Base-by-base conservation (phyloP, 2,113 vertebrate genomes). In the Nanorana parkeri region DNA sequence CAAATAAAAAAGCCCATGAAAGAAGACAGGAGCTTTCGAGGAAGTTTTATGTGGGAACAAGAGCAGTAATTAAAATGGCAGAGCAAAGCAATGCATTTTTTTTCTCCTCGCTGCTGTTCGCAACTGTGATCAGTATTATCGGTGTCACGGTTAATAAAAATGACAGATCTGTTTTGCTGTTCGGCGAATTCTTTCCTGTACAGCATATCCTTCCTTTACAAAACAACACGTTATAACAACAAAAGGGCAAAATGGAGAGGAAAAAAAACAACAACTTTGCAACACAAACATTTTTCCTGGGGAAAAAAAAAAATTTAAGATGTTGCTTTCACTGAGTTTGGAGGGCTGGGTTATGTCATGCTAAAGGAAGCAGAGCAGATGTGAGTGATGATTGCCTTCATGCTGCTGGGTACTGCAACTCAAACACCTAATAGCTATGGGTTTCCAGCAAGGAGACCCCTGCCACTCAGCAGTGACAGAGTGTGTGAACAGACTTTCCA, bases 121-220 rank as follows among this genome's bases (percentile, higher is more conserved):
- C 86, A 83, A 85, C 56, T 88, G 87, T 85, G 89, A 92, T 92
- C 87, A 87, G 85, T 83, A 89, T 87, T 90, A 92, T 89, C 87
- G 86, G 87, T 91, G 91, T 88, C 92, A 88, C 84, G 86, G 75
- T 85, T 91, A 89, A 93, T 92, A 90, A 90, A 91, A 92, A 89
- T 90, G 89, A 91, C 84, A 90, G 84, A 84, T 77, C 75, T 86
- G 85, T 83, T 87, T 85, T 85, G 85, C 0, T 2, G 89, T 85
- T 84, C 87, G 90, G 91, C 90, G 86, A 91, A 89, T 91, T 91
- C 82, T 86, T 88, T 88, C 86, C 90, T 89, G 64, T 24, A 36
- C 41, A 20, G 20, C 61, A 66, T 67, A 56, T 2, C 3, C 24
- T 52, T 19, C 3, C 24, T 52, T 19, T 29, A 68, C 55, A 51